Conservation (phyloP, 2,797 vertebrate species). For the Notoglanidium macrostoma region DNA sequence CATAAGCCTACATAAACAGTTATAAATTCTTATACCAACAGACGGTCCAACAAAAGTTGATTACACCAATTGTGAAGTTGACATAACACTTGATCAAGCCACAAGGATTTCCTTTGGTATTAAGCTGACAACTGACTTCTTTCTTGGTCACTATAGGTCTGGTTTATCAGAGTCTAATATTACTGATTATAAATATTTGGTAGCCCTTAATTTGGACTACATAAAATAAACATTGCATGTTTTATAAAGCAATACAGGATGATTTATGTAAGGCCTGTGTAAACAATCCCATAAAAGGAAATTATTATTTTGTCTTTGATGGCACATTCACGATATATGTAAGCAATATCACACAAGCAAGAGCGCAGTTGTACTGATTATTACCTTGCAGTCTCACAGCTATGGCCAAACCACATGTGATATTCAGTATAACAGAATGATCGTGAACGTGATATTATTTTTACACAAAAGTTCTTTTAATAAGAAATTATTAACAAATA, state of each 20-base stretch:
- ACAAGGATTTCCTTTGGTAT: neutral
- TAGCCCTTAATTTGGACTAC: neutral
- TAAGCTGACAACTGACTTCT: neutral
- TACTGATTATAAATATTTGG: neutral
- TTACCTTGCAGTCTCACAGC: neutral
- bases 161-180: neutral
- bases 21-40: neutral
- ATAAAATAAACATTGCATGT: neutral
- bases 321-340: neutral
- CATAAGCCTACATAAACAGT: conserved; percentile 7
- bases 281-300: no score
- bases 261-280: neutral
- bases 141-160: neutral
- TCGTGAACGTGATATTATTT: neutral
- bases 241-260: neutral
- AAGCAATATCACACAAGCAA: neutral
- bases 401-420: neutral
- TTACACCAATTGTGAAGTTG: neutral
- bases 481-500: neutral
- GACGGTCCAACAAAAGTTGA: neutral
- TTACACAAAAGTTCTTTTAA: neutral
- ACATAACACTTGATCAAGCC: neutral
- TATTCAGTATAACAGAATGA: neutral
- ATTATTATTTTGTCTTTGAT: neutral
- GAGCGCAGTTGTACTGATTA: neutral